Percentiles rank a stretch among this genome's conserved stretches.
Evolutionary conservation across 92 coral and sea anemone genomes (phyloP).

Genomic region (Heliopora coerulea): DNA sequence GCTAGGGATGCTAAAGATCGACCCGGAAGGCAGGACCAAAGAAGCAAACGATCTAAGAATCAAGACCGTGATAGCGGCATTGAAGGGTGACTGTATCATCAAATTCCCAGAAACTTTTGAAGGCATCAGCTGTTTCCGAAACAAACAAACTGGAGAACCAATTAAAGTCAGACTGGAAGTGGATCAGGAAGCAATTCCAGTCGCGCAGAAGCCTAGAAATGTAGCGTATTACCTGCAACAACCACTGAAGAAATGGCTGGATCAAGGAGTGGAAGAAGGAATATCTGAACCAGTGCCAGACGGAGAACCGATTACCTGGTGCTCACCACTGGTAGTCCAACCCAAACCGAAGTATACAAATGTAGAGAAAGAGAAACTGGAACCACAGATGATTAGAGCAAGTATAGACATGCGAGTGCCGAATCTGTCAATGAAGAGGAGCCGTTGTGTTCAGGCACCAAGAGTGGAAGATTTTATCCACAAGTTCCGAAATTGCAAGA

Average conservation of each 20-base stretch:
- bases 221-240: conserved; percentile 54
- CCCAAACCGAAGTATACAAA: conserved; percentile 44
- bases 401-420: conserved; percentile 25
- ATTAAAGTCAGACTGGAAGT: conserved; percentile 54
- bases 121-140: conserved; percentile 66
- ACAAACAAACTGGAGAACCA: conserved; percentile 53
- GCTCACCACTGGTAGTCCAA: conserved; percentile 59
- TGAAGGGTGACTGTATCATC: background rate
- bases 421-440: conserved; percentile 42
- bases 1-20: conserved; percentile 52
- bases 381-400: conserved; percentile 43
- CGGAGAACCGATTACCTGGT: conserved; percentile 47
- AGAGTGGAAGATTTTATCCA: conserved; percentile 17
- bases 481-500: conserved; percentile 3
- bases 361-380: conserved; percentile 29
- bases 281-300: conserved; percentile 51
- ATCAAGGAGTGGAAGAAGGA: conserved; percentile 43
- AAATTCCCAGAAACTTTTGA: conserved; percentile 40
- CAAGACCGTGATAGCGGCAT: background rate
- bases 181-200: conserved; percentile 51
- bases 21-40: conserved; percentile 42
- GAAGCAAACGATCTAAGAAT: conserved; percentile 36
- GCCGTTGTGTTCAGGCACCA: conserved; percentile 42
- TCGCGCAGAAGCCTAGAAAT: conserved; percentile 55
- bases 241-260: conserved; percentile 55